Conservation (phyloP, 2,113 vertebrate species). For the Aspiorhynchus laticeps region DNA sequence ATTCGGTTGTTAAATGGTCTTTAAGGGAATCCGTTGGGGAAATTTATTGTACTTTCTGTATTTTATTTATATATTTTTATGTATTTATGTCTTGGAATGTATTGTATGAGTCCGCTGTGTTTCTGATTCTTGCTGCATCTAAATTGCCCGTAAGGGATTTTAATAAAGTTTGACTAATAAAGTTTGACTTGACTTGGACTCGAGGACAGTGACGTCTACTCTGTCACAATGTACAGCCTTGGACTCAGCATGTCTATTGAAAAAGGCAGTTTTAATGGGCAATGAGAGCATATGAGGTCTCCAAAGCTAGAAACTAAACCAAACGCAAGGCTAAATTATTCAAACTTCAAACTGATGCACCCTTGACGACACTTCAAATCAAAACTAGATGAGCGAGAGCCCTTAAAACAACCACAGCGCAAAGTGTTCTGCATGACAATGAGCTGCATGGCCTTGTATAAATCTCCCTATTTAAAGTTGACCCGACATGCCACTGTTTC, state of each 20-base stretch:
- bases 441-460: conserved; percentile 15
- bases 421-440: conserved; percentile 6
- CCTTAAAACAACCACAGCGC: conserved; percentile 3
- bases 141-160: too few species aligned
- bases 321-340: neutral
- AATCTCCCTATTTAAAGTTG: conserved; percentile 64
- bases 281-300: neutral
- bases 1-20: too few species aligned
- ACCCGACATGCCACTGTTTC: conserved; percentile 62
- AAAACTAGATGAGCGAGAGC: neutral
- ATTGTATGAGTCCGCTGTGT: too few species aligned
- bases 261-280: neutral
- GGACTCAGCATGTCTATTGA: neutral
- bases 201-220: neutral
- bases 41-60: too few species aligned
- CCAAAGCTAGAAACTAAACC: neutral
- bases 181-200: too few species aligned
- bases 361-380: neutral
- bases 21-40: too few species aligned
- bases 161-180: too few species aligned
- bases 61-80: too few species aligned
- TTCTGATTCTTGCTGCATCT: too few species aligned
- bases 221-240: neutral
- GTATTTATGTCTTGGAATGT: too few species aligned
- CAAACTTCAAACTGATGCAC: conserved; percentile 17